Base-by-base conservation (phyloP, 2,888 invertebrate genomes). In the Metallyticus violacea region DNA sequence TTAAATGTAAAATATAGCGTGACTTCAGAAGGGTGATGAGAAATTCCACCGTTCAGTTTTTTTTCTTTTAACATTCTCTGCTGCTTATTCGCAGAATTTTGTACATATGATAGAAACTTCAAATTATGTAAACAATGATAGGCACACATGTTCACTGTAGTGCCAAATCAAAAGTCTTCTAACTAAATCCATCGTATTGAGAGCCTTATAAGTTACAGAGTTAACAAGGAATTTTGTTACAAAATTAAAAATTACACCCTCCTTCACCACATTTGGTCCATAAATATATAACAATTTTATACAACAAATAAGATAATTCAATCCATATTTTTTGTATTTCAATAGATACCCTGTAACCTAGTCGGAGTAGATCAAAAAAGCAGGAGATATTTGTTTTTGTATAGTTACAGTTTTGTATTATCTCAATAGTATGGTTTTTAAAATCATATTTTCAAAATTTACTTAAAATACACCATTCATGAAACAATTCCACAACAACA, bases 1-100 rank as follows among this genome's bases (percentile, higher is more conserved):
- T 87, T 86, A 87, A 87, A 87, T 88, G 87, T 86, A 88, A 88
- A 87, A 88, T 88, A 88, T 87, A 87, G 86, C 87, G 80, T 84
- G 85, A 85, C 40, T 81, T 77, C 81, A 85, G 83, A 87, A 87
- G 84, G 86, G 80, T 86, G 86, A 83, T 77, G 25, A 27, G 81
- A 85, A 85, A 77, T 76, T 85, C 81, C 25, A 25, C 28, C 81
- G 27, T 81, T 29, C 25, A 29, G 15, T 81, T 15, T 25, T 29
- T 81, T 79, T 79, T n/a, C 79, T n/a, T 26, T 27, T 25, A 79
- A 79, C 28, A 27, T 79, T 79, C 79, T 79, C 79, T 79, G 26
- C 79, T 28, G 28, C 40, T 62, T 9, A 62, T 62, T 62, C 40
- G 40, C 40, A 62, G 40, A 22, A 62, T 62, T 62, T 62, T 62